Base-by-base conservation (phyloP, 2,888 invertebrate genomes). In the Trachelus stipa region DNA sequence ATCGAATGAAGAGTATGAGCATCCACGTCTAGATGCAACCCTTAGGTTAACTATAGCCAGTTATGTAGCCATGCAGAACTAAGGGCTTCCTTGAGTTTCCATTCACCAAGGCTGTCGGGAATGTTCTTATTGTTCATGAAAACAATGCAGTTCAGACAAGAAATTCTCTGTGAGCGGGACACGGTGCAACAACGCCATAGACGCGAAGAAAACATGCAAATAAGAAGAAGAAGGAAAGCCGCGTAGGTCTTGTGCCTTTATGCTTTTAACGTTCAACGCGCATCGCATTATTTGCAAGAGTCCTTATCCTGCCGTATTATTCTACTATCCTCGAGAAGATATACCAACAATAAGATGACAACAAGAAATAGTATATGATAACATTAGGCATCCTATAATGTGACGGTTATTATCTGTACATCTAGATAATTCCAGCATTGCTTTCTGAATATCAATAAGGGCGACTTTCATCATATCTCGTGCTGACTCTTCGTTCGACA, bases 91-190 rank as follows among this genome's bases (percentile, higher is more conserved):
- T 56, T 15, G 56, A 56, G 56, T 23, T 56, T 56, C 23, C 56
- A 23, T 56, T 23, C 56, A 23, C 23, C 23, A 71, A 71, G 31
- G 15, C 33, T 71, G 71, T 31, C n/a, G 69, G 12, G 34, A 68
- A 30, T 85, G 84, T 85, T 81, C 80, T 81, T 73, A 84, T 85
- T 85, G 85, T 85, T 80, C 81, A 74, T 74, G 83, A 82, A 85
- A 85, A 85, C 85, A 85, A 85, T 85, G 81, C 85, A 82, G 77
- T 81, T 83, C 79, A 80, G 9, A 75, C 77, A 80, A 80, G 81
- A 80, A 83, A 83, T 85, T 82, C 80, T 80, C 79, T 71, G 76
- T 76, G 77, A 81, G 81, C 80, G 79, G 79, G 83, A 80, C 84
- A 84, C 80, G 79, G 81, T 81, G 79, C 77, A 77, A 9, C 9